Base-by-base conservation (phyloP, 2,888 invertebrate genomes). In the Meliscaeva auricollis region DNA sequence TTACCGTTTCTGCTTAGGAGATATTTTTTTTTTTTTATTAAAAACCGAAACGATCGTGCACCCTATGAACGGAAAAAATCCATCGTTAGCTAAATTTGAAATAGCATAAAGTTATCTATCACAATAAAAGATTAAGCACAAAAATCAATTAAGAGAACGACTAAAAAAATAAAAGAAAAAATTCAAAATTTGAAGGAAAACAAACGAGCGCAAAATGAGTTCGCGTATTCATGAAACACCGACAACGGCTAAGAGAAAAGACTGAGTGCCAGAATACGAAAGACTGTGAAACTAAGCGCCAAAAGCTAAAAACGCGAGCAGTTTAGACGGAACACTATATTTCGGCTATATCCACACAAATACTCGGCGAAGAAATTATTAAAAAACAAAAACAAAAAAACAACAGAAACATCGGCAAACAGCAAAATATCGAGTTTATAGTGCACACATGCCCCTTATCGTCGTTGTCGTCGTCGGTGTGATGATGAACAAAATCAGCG, bases 341-440 rank as follows among this genome's bases (percentile, higher is more conserved):
- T 60, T 38, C 38, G 44, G 32, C 76, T 62, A 72, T 76, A 60
- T 32, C 62, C 26, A 82, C 66, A 20, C 32, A 68, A 30, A 58
- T 26, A 64, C 46, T 72, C 11, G 48, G 13, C 35, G n/a, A 70
- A 52, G 20, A 35, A 52, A 50, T 60, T 60, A 58, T 26, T 48
- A 62, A 54, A 76, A 13, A 20, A 79, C 66, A 52, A 70, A 44
- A 54, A n/a, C 35, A 70, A 32, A 11, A 30, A 13, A 26, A 48
- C 44, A 22, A 17, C 50, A n/a, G 69, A 66, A 66, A 54, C n/a
- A 52, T 22, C 54, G 69, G 69, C 54, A 26, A 54, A 70, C 72
- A 75, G 80, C 84, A 64, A 85, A 77, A 81, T 85, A 85, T 85
- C 76, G 73, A 77, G 85, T 85, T 80, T 85, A 73, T 77, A 85